These are phyloP conservation scores for Chironomus striatipennis DNA, from an alignment of 1,140 invertebrate genomes.

Conservation along the genomic window DNA sequence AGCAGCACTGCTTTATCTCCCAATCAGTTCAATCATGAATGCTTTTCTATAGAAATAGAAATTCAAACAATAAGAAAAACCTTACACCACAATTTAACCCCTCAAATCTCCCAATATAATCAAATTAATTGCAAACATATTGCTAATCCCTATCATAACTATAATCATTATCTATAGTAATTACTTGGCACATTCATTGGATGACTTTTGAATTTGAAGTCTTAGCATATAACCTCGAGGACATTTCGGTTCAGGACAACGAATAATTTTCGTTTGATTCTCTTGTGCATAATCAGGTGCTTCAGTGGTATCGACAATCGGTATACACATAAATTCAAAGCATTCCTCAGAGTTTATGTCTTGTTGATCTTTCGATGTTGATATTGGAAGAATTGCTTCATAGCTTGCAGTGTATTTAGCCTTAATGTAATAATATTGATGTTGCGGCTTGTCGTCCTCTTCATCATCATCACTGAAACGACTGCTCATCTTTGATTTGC, in stretches of 20 bases:
- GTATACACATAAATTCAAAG: constrained; percentile 46
- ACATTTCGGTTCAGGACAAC: constrained; percentile 48
- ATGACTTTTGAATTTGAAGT: constrained; percentile 34
- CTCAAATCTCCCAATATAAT: no score
- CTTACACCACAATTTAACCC: no score
- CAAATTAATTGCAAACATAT: no score
- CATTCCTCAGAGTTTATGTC: constrained; percentile 38
- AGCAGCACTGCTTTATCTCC: no score
- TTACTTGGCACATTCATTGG: constrained; percentile 43
- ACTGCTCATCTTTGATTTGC: constrained; percentile 9
- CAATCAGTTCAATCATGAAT: no score
- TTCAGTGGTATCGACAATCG: constrained; percentile 37
- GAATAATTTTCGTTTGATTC: constrained; percentile 27
- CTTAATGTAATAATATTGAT: constrained; percentile 34
- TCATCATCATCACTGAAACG: constrained; percentile 28
- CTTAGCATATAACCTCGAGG: constrained; percentile 47
- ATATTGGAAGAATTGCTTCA: constrained; percentile 34
- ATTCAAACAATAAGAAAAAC: no score
- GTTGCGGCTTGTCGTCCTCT: constrained; percentile 33
- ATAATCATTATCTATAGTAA: constrained; percentile 28
- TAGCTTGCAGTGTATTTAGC: constrained; percentile 34
- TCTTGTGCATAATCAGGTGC: constrained; percentile 30
- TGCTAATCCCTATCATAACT: no score
- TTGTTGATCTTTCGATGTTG: constrained; percentile 26
- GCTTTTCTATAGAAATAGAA: no score